Conservation (phyloP, 2,113 vertebrate genomes). For the Spheniscus mendiculus region DNA sequence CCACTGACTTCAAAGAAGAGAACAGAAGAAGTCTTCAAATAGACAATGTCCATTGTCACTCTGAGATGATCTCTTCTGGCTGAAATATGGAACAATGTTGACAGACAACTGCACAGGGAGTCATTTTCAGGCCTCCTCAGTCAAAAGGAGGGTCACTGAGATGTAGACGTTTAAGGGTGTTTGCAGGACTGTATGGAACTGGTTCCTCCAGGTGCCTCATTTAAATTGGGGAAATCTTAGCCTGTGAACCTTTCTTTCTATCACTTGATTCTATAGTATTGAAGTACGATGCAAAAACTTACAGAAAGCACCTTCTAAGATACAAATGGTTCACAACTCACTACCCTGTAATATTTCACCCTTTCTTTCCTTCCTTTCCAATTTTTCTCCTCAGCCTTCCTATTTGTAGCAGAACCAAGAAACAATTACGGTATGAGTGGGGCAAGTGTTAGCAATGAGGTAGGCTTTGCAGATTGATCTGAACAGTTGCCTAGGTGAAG, state of each 20-base stretch:
- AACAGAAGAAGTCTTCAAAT: neutral
- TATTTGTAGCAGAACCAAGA: neutral
- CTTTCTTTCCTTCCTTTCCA: neutral
- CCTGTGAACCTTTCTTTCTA: neutral
- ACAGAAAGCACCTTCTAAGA: neutral
- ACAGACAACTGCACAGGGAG: neutral
- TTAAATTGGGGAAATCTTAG: neutral
- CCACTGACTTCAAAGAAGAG: neutral
- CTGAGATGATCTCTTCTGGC: neutral
- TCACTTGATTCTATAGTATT: neutral
- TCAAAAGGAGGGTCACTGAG: neutral
- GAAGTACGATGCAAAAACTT: neutral
- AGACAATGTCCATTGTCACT: neutral
- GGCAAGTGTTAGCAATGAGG: neutral
- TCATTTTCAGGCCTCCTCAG: neutral
- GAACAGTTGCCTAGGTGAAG: constrained; percentile 31
- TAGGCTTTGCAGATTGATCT: constrained; percentile 36
- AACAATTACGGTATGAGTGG: neutral
- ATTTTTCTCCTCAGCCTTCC: neutral
- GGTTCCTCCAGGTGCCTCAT: neutral
- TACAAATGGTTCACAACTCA: neutral
- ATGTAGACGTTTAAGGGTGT: neutral
- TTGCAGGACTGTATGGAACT: neutral
- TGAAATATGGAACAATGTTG: neutral
- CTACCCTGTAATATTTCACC: neutral